Conservation (phyloP, 2,113 vertebrate species). For the Anoura caudifer region DNA sequence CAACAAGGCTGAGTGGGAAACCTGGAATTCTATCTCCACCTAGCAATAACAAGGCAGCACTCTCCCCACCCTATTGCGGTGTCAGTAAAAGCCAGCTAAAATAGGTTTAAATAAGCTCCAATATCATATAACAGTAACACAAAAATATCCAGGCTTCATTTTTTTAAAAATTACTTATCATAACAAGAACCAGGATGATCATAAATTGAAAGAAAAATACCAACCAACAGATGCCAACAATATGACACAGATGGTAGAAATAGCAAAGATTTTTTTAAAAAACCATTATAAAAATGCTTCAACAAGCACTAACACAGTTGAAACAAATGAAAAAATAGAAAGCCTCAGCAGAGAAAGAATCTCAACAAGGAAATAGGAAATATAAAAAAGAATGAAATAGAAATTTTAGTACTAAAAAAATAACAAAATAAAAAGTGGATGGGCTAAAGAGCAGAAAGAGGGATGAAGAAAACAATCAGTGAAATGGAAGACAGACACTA, state of each 20-base stretch:
- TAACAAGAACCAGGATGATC: neutral
- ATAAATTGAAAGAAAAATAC: neutral
- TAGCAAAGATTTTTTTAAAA: neutral
- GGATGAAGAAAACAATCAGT: neutral
- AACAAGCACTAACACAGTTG: neutral
- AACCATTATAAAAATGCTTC: neutral
- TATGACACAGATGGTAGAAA: neutral
- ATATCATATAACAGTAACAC: neutral
- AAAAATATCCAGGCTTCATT: neutral
- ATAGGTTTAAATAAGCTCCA: neutral
- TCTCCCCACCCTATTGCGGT: neutral
- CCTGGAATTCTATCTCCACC: neutral
- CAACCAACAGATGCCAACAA: neutral
- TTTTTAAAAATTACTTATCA: neutral
- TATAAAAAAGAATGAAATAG: neutral
- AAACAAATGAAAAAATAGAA: neutral
- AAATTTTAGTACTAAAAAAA: conserved; percentile 1
- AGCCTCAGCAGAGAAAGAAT: neutral
- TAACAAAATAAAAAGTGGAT: neutral
- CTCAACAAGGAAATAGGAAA: neutral
- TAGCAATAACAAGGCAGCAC: neutral
- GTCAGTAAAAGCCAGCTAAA: neutral
- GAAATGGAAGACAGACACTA: neutral
- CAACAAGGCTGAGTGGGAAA: neutral
- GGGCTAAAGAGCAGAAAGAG: neutral